phyloP scores from a whole-genome alignment of 2,797 vertebrate species.

The Sitta carolinensis region DNA sequence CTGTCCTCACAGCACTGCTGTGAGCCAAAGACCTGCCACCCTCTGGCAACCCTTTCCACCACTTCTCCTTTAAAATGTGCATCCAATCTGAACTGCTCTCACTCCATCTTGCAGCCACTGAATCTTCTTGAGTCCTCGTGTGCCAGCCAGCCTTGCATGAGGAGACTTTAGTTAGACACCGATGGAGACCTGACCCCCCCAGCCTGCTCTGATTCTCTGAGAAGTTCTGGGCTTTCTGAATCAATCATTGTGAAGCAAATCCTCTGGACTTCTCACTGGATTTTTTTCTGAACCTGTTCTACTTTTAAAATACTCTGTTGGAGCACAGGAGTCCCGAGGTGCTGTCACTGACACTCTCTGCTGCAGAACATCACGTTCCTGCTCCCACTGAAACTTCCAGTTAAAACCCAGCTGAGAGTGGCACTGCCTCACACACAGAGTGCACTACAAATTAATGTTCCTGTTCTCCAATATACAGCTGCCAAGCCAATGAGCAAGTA shows the following conservation, averaged over 20 bases:
- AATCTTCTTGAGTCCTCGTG: fast-evolving
- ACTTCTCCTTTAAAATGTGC: neutral
- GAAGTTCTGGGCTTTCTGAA: neutral
- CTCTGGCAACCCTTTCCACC: neutral
- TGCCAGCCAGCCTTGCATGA: neutral
- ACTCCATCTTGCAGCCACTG: neutral
- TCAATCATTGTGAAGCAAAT: neutral
- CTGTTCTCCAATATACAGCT: neutral
- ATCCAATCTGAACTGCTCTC: neutral
- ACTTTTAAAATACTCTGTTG: neutral
- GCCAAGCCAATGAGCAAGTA: neutral
- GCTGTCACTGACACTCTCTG: neutral
- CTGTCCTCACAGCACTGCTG: neutral
- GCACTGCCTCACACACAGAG: neutral
- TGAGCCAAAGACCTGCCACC: neutral
- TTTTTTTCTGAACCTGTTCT: neutral
- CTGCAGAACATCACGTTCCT: neutral
- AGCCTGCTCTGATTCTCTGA: neutral
- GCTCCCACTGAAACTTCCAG: neutral
- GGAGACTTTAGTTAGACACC: neutral
- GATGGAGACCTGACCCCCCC: neutral
- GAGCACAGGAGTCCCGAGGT: neutral
- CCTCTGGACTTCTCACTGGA: neutral
- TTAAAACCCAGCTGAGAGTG: neutral
- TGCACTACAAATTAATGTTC: neutral